A percentile compares a stretch with the other conserved stretches of the same genome.
Evolutionary conservation across 1,140 invertebrate species (phyloP).

Genomic region (Drosophila tristis): DNA sequence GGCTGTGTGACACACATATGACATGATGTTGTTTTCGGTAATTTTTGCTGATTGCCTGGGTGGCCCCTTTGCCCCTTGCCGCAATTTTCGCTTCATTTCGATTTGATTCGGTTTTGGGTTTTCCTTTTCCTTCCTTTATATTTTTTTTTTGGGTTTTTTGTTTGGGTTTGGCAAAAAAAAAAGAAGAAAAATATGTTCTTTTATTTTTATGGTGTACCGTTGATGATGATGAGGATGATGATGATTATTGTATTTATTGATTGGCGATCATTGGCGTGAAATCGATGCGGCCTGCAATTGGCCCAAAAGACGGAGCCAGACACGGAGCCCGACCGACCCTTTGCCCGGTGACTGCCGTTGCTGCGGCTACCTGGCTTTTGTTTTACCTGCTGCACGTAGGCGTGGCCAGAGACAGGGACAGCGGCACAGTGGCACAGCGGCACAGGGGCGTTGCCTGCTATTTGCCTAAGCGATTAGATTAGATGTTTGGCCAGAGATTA

Average conservation of each 20-base stretch:
- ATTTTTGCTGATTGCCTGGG: conserved; percentile 75
- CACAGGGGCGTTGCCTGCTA: conserved; percentile 56
- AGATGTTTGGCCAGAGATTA: conserved; percentile 53
- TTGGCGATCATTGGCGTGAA: conserved; percentile 71
- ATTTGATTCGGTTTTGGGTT: conserved; percentile 33
- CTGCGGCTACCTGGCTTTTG: conserved; percentile 3
- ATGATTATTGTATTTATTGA: conserved; percentile 71
- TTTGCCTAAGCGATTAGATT: conserved; percentile 77
- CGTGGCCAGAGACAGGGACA: conserved; percentile 9
- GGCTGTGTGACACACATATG: conserved; percentile 62
- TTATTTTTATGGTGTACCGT: conserved; percentile 25
- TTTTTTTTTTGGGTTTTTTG: conserved; percentile 1
- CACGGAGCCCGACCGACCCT: too few species aligned
- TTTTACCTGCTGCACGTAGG: conserved; percentile 46
- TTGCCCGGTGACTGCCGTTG: neutral
- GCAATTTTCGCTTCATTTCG: conserved; percentile 50
- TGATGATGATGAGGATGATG: conserved; percentile 21
- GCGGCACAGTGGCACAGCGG: neutral
- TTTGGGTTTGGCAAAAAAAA: conserved; percentile 8
- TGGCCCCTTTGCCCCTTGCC: conserved; percentile 19
- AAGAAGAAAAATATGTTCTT: conserved; percentile 45
- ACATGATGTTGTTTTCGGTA: conserved; percentile 32
- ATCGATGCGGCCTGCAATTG: conserved; percentile 65
- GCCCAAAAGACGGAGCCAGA: conserved; percentile 8
- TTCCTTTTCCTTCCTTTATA: neutral